Evolutionary conservation across 2,113 vertebrate genomes (phyloP).

Genomic region (Gymnorhina tibicen): DNA sequence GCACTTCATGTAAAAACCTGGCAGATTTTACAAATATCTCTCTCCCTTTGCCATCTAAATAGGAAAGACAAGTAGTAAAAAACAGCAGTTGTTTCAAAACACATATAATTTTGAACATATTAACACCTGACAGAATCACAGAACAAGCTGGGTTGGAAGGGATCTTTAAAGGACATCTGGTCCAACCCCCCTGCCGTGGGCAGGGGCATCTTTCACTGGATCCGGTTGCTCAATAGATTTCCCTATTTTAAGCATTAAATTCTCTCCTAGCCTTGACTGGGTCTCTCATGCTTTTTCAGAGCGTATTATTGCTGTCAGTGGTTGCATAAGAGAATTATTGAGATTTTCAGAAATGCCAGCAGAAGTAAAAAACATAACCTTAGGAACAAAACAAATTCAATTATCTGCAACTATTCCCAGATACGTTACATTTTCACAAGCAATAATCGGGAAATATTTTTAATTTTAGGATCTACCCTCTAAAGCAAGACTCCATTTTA

Average conservation of each 20-base stretch:
- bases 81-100: neutral
- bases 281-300: neutral
- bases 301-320: neutral
- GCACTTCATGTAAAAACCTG: neutral
- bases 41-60: neutral
- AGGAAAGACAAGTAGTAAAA: neutral
- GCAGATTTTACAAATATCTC: neutral
- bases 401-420: neutral
- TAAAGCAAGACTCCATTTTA: neutral
- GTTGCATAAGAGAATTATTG: constrained; percentile 47
- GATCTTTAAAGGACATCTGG: neutral
- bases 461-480: neutral
- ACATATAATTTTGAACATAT: neutral
- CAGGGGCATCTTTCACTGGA: neutral
- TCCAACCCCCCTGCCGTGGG: neutral
- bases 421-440: neutral
- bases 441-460: neutral
- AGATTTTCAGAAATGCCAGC: constrained; percentile 13
- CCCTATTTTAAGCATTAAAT: neutral
- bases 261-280: neutral
- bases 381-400: neutral
- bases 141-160: neutral
- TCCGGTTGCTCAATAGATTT: neutral
- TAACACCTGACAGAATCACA: neutral
- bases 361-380: neutral